Evolutionary conservation across 2,113 vertebrate genomes (phyloP), one percentile per base, ranked within the genome.

Genomic region (Xyrauchen texanus): DNA sequence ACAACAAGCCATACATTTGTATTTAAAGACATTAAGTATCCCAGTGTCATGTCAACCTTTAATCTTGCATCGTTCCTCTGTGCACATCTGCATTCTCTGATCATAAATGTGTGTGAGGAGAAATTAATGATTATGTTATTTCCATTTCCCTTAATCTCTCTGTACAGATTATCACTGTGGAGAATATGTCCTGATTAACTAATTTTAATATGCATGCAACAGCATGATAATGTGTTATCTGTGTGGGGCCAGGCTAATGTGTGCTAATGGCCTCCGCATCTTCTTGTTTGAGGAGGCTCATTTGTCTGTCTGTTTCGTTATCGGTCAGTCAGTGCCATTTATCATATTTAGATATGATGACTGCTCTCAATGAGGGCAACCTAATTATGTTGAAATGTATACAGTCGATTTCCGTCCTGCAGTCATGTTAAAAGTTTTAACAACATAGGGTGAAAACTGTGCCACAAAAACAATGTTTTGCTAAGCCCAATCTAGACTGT

Each of bases 151-250:
- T 10, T 82, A 77, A 82, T 70, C 68, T 80, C 77, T 76, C 51
- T 64, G 15, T 73, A 73, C 77, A 67, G 73, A 80, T 82, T 58
- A 60, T 68, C 42, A 55, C 68, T 57, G 70, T 42, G 47, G 55
- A 68, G 61, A 72, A 82, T 60, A 49, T 57, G 74, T 82, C 63
- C 76, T 68, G 57, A 80, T 80, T 78, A 78, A 75, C 78, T 76
- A 34, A 84, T 80, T 79, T 69, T 44, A 46, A 68, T 60, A 53
- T 21, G 11, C 57, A 61, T 57, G 49, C 47, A 15, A 62, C 13
- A 49, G 46, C 68, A 75, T 75, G 66, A 70, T 80, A 84, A 80
- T 71, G 53, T 57, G 65, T 78, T 81, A 84, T 84, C 77, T 68
- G 44, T n/a, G 21, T 51, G 44, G 52, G 45, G 10, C 73, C 64